Conservation (phyloP, 2,888 invertebrate genomes). For the Incurvaria masculella region DNA sequence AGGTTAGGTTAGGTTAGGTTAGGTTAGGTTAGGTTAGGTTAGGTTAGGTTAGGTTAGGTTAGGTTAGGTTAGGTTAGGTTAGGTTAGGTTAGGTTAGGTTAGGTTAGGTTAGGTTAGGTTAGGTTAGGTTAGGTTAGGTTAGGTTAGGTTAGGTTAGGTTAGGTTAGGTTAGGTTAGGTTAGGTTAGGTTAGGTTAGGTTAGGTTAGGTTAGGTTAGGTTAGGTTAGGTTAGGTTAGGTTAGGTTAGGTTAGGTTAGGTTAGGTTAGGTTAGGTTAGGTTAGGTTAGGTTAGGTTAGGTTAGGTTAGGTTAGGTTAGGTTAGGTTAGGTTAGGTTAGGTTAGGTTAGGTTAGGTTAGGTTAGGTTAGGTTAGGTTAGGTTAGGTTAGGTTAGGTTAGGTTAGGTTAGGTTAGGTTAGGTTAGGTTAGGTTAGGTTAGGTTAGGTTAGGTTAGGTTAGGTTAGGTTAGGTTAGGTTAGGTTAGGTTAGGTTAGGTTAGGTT, state of each 20-base stretch:
- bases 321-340: slow-evolving; percentile 6
- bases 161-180: slow-evolving; percentile 6
- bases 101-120: slow-evolving; percentile 5
- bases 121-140: slow-evolving; percentile 5
- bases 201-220: slow-evolving; percentile 7
- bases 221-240: slow-evolving; percentile 7
- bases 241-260: slow-evolving; percentile 7
- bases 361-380: slow-evolving; percentile 6
- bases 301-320: slow-evolving; percentile 6
- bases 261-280: slow-evolving; percentile 7
- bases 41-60: slow-evolving; percentile 5
- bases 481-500: slow-evolving; percentile 17
- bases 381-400: slow-evolving; percentile 6
- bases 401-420: slow-evolving; percentile 7
- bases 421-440: slow-evolving; percentile 7
- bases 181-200: slow-evolving; percentile 6
- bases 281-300: slow-evolving; percentile 6
- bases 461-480: slow-evolving; percentile 13
- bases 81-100: slow-evolving; percentile 5
- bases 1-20: slow-evolving; percentile 5
- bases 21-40: slow-evolving; percentile 5
- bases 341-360: slow-evolving; percentile 5
- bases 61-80: slow-evolving; percentile 5
- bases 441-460: slow-evolving; percentile 7
- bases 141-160: slow-evolving; percentile 6